Conservation (phyloP, 23 tunicate species). For the Styela clava region DNA sequence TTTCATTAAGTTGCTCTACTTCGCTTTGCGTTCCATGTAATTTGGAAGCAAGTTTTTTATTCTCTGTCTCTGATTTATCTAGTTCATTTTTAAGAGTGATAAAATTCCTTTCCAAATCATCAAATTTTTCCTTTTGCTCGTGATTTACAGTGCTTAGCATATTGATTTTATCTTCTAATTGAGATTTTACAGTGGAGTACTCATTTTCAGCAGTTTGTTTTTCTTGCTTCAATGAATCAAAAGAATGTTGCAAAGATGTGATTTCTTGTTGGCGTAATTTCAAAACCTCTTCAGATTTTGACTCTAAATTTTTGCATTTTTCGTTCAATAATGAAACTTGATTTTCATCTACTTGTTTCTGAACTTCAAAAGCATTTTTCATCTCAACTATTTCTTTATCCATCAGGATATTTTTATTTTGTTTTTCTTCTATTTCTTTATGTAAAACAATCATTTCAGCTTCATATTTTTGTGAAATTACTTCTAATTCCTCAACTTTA, state of each 20-base stretch:
- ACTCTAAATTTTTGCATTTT: not conserved
- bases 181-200: not conserved
- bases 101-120: not conserved
- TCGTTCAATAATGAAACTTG: too few relatives aligned
- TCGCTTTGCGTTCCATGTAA: not conserved
- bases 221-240: not conserved
- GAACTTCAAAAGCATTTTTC: not conserved
- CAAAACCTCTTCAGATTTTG: not conserved
- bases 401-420: not conserved
- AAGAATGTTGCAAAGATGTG: not conserved
- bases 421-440: not conserved
- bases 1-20: not conserved
- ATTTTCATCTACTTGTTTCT: not conserved
- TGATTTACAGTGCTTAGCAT: not conserved
- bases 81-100: not conserved
- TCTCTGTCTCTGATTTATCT: not conserved
- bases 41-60: not conserved
- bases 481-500: not conserved
- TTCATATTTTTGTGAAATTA: not conserved
- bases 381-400: not conserved
- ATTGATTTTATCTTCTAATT: not conserved
- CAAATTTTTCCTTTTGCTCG: not conserved
- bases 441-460: not conserved
- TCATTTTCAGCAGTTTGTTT: constrained; percentile 6
- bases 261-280: not conserved